A percentile compares a stretch with the other conserved stretches of the same genome.
These are phyloP conservation scores for Sebastes hopkinsi DNA, from an alignment of 2,797 vertebrate species.

Conservation along the genomic window DNA sequence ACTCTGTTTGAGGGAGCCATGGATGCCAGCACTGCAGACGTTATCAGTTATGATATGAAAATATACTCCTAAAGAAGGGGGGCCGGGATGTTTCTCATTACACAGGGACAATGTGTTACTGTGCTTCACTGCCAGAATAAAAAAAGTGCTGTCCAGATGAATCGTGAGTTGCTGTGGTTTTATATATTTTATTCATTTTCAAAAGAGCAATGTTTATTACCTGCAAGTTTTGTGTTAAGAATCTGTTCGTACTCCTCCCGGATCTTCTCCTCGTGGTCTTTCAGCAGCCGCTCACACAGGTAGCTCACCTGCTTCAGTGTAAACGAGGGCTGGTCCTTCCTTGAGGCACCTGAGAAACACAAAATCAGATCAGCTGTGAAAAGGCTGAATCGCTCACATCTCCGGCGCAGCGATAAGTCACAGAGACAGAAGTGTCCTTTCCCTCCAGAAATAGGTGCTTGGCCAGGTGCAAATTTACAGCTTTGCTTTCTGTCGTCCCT, in stretches of 20 bases:
- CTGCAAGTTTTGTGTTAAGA: constrained; percentile 93
- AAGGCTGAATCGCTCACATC: not conserved
- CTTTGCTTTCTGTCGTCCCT: constrained; percentile 15
- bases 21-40: not conserved
- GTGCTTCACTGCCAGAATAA: not conserved
- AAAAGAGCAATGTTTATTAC: constrained; percentile 62
- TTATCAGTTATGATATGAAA: constrained; percentile 1
- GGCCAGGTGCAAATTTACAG: constrained; percentile 38
- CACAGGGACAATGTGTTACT: not conserved
- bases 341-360: constrained; percentile 80
- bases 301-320: constrained; percentile 92
- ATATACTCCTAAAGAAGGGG: not conserved
- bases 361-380: constrained; percentile 12
- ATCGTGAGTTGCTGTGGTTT: not conserved
- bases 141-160: not conserved
- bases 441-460: constrained; percentile 23
- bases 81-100: not conserved
- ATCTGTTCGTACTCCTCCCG: constrained; percentile 94
- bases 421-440: constrained; percentile 1
- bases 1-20: not conserved
- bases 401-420: not conserved
- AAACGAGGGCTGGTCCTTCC: constrained; percentile 93
- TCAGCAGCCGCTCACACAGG: constrained; percentile 92
- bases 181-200: not conserved
- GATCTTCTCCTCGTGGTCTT: constrained; percentile 94